Conservation (phyloP, 2,888 invertebrate genomes). For the Volucella inflata region DNA sequence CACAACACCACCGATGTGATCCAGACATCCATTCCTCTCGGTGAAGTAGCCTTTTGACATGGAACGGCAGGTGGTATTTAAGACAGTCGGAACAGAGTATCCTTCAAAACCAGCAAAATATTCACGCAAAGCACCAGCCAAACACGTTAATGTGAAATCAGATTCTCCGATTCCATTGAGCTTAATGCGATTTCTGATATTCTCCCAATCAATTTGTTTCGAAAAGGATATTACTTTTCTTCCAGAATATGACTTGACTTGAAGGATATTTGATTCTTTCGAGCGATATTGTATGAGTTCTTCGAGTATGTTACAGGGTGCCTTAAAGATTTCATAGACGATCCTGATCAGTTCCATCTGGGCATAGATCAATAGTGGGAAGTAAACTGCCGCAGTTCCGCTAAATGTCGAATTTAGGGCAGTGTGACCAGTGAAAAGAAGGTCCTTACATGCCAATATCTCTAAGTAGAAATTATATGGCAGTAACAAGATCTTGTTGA, state of each 20-base stretch:
- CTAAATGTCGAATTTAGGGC: constrained; percentile 78
- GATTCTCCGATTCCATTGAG: constrained; percentile 80
- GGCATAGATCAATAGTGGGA: constrained; percentile 81
- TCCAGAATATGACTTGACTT: constrained; percentile 82
- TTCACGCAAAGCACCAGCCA: constrained; percentile 81
- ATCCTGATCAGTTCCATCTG: constrained; percentile 81
- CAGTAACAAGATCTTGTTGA: constrained; percentile 78
- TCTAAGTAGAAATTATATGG: constrained; percentile 81
- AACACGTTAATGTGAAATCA: constrained; percentile 81
- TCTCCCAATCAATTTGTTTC: constrained; percentile 81
- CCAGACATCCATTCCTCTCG: constrained; percentile 79
- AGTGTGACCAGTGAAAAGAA: constrained; percentile 80
- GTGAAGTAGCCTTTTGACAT: constrained; percentile 82
- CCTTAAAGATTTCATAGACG: constrained; percentile 81
- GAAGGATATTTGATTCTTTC: constrained; percentile 81
- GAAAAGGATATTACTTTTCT: constrained; percentile 83
- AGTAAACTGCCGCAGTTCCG: constrained; percentile 80
- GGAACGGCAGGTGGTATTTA: constrained; percentile 82
- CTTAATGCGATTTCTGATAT: constrained; percentile 78
- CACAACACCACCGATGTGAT: constrained; percentile 82
- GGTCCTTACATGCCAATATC: constrained; percentile 79
- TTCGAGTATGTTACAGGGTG: constrained; percentile 82
- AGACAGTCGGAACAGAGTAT: constrained; percentile 78
- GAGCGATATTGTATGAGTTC: constrained; percentile 81
- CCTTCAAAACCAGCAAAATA: constrained; percentile 80